A percentile compares a stretch with the other conserved stretches of the same genome.
phyloP scores from a whole-genome alignment of 2,113 vertebrate genomes.

The Macquaria ambigua region DNA sequence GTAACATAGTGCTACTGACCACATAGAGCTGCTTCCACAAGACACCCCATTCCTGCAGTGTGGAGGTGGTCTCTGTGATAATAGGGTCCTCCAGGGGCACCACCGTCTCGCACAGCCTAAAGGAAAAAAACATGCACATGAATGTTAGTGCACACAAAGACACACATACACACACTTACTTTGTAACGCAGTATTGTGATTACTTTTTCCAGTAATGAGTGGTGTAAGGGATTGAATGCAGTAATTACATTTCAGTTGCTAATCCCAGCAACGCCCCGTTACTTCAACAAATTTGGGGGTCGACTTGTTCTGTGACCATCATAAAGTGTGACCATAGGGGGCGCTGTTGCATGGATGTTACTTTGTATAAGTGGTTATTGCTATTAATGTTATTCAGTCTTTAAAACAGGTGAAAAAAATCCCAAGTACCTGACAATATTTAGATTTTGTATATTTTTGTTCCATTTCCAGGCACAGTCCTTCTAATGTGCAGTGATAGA shows the following conservation, averaged over 20 bases:
- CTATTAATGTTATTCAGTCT: neutral
- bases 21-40: conserved; percentile 99
- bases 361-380: neutral
- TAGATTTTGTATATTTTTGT: no score
- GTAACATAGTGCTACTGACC: conserved; percentile 83
- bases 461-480: no score
- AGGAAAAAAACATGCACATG: conserved; percentile 25
- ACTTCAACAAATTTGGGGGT: no score
- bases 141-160: neutral
- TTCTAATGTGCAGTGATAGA: neutral
- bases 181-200: neutral
- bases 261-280: neutral
- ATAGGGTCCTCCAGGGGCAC: conserved; percentile 96
- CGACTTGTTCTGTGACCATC: neutral
- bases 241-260: neutral
- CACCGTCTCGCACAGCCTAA: conserved; percentile 94
- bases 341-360: neutral
- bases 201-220: neutral
- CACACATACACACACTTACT: neutral
- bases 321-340: neutral
- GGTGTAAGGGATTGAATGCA: neutral
- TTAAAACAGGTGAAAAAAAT: neutral
- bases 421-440: no score
- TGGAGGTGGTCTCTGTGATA: conserved; percentile 96
- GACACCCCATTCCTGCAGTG: conserved; percentile 96